Base-by-base conservation (phyloP, 2,888 invertebrate species). In the Drosophila austrosaltans region DNA sequence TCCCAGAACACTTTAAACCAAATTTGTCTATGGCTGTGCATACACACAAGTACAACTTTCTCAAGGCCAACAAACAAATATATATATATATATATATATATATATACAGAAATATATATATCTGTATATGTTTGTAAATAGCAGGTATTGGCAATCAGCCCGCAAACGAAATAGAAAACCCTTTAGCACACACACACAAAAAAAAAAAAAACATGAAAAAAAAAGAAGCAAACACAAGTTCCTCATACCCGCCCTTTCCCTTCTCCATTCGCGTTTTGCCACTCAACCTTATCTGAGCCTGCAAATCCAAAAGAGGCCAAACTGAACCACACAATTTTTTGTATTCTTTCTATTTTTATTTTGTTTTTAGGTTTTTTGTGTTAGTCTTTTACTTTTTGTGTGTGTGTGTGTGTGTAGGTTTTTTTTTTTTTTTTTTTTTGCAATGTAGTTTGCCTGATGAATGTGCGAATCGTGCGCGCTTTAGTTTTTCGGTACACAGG, bases 401-500 rank as follows among this genome's bases (percentile, higher is more conserved):
- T 30, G 30, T 30, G 30, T 30, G 30, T 30, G 30, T 30, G 5
- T 22, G 16, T 16, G 16, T 16, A 16, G 16, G 16, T 48, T 48
- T 48, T 6, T 44, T 44, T 20, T 62, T 69, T 66, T 57, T 36
- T 76, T 76, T 79, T 67, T 75, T 60, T 25, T 67, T 57, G 22
- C 40, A 66, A 48, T 48, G 36, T 39, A 22, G 48, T 64, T 44
- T 48, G 48, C 39, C 16, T 25, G 67, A 57, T 71, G 67, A 69
- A 62, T 62, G 57, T 63, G 69, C 40, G 65, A 70, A 69, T 66
- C 63, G 40, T 30, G 44, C 64, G 58, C 28, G 54, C 63, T 42
- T 66, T 48, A 54, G 54, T 42, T 32, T 32, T 22, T 59, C 44
- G 53, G 39, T 72, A 76, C 71, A 79, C 82, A 86, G 82, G 82